Percentiles rank a stretch among this genome's conserved stretches.
These are phyloP conservation scores for Corythornis vintsioides DNA, from an alignment of 2,113 vertebrate genomes.

Conservation along the genomic window DNA sequence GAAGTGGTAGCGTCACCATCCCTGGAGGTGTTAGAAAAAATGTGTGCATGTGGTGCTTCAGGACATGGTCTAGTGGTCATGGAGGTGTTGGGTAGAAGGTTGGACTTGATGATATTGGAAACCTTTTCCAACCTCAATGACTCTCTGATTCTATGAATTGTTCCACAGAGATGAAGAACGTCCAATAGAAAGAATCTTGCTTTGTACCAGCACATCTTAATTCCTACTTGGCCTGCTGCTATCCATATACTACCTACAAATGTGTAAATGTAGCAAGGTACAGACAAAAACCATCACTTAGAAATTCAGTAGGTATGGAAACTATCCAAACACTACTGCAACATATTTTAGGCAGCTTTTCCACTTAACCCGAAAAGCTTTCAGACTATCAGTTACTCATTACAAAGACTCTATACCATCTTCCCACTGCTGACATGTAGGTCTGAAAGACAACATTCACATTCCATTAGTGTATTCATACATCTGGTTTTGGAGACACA, in stretches of 20 bases:
- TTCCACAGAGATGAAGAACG: background rate
- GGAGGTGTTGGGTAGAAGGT: too few relatives aligned
- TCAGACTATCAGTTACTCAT: background rate
- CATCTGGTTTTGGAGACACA: background rate
- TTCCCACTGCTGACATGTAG: background rate
- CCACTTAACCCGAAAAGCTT: background rate
- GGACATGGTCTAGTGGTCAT: too few relatives aligned
- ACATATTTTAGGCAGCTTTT: background rate
- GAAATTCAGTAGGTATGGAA: background rate
- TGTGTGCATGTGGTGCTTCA: too few relatives aligned
- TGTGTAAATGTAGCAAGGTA: background rate
- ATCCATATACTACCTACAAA: rapidly evolving
- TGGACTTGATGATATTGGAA: too few relatives aligned
- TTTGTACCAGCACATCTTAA: background rate
- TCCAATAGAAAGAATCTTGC: background rate
- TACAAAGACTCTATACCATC: background rate
- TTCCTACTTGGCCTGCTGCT: background rate
- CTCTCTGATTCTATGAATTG: background rate
- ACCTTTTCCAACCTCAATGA: too few relatives aligned
- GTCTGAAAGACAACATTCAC: background rate
- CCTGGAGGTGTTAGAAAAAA: too few relatives aligned
- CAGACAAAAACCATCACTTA: background rate
- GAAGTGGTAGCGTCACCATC: too few relatives aligned
- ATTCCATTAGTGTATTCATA: background rate
- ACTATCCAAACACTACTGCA: background rate